A percentile compares a stretch with the other conserved stretches of the same genome.
phyloP scores from a whole-genome alignment of 2,888 invertebrate genomes.

The Drosophila paramelanica region DNA sequence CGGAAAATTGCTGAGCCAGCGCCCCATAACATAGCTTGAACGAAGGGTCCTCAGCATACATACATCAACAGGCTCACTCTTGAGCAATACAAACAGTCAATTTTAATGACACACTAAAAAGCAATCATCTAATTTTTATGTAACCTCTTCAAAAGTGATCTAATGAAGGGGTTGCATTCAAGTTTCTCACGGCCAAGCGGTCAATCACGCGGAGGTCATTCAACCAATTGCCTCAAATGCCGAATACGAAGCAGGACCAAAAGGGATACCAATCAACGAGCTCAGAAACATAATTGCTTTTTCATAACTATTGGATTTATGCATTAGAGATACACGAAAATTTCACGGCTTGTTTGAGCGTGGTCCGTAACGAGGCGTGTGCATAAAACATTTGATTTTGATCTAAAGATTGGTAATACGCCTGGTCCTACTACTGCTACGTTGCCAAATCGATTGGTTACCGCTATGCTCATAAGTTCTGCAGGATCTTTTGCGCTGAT shows the following conservation, averaged over 20 bases:
- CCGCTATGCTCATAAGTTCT: slow-evolving; percentile 52
- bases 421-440: slow-evolving; percentile 24
- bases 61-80: slow-evolving; percentile 16
- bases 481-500: slow-evolving; percentile 45
- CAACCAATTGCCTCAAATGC: slow-evolving; percentile 45
- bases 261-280: slow-evolving; percentile 1
- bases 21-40: slow-evolving; percentile 13
- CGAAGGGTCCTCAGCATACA: slow-evolving; percentile 8
- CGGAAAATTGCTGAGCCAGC: slow-evolving; percentile 69
- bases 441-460: slow-evolving; percentile 67
- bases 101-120: slow-evolving; percentile 71
- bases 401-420: slow-evolving; percentile 55
- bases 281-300: slow-evolving; percentile 57
- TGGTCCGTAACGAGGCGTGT: slow-evolving; percentile 66
- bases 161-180: slow-evolving; percentile 64
- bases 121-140: slow-evolving; percentile 69
- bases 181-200: slow-evolving; percentile 63
- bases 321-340: slow-evolving; percentile 48
- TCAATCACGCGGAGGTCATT: slow-evolving; percentile 68
- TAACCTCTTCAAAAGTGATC: slow-evolving; percentile 64
- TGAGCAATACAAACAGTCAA: slow-evolving; percentile 62
- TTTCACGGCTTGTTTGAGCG: slow-evolving; percentile 71
- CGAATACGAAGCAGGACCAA: slow-evolving; percentile 17
- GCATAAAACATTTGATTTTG: slow-evolving; percentile 70
- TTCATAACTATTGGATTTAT: slow-evolving; percentile 66